phyloP scores from a whole-genome alignment of 1,140 invertebrate species.

The Philotrypesis tridentata region DNA sequence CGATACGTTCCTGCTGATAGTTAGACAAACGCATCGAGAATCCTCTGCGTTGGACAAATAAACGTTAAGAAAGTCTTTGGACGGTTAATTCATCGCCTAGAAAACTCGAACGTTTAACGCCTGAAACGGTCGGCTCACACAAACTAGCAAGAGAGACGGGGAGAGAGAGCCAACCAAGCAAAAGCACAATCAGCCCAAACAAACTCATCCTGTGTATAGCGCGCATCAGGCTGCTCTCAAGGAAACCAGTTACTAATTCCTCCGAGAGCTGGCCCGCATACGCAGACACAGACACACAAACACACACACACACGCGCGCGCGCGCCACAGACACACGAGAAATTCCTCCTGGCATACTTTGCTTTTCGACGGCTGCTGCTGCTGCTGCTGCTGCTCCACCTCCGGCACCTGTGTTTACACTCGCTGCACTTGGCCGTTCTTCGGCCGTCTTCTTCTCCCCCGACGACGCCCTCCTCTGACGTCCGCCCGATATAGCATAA shows the following conservation, averaged over 20 bases:
- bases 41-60: background rate
- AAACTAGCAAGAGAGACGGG: too few relatives aligned
- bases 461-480: conserved; percentile 5
- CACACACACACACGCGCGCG: background rate
- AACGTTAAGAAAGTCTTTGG: background rate
- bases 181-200: conserved; percentile 20
- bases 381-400: background rate
- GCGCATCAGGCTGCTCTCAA: background rate
- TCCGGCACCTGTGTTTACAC: conserved; percentile 57
- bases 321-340: background rate
- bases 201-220: background rate
- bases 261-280: background rate
- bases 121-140: background rate
- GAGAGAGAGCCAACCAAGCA: background rate
- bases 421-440: conserved; percentile 49
- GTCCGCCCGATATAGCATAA: background rate
- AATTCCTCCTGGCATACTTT: background rate
- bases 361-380: background rate
- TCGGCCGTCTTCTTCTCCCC: background rate
- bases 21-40: background rate
- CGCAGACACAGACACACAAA: background rate
- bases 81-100: background rate
- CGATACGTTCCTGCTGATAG: too few relatives aligned
- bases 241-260: conserved; percentile 24
- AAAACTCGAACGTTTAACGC: background rate